Evolutionary conservation across 2,113 vertebrate species (phyloP).

Genomic region (Pipra filicauda): DNA sequence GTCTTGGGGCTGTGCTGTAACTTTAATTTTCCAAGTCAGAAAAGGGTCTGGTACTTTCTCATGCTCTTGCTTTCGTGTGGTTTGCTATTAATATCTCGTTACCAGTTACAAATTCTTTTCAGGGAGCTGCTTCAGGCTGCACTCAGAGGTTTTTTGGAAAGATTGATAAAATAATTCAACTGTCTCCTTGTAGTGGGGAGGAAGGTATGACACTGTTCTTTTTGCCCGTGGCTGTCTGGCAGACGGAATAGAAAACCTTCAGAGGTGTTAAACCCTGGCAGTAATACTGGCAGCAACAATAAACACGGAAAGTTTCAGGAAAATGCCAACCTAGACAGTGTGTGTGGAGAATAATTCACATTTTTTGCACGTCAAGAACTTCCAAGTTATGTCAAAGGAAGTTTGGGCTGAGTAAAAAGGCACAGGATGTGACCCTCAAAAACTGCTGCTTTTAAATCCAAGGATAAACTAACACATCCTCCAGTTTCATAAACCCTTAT

Average conservation of each 20-base stretch:
- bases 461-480: slow-evolving; percentile 34
- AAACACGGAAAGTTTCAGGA: neutral
- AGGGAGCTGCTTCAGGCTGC: neutral
- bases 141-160: neutral
- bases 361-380: neutral
- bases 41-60: neutral
- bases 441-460: neutral
- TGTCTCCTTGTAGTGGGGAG: neutral
- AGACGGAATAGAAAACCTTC: neutral
- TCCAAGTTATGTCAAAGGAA: slow-evolving; percentile 14
- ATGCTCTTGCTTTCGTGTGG: neutral
- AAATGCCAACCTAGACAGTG: neutral
- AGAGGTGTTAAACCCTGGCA: neutral
- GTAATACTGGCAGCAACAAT: neutral
- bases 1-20: neutral
- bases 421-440: slow-evolving; percentile 22
- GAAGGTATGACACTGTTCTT: neutral
- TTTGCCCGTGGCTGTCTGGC: neutral
- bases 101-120: neutral
- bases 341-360: neutral
- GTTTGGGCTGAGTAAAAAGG: slow-evolving; percentile 10
- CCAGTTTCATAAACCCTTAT: neutral
- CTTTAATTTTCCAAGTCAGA: neutral
- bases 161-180: neutral
- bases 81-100: neutral